Evolutionary conservation across 2,888 invertebrate species (phyloP).

Genomic region (Gerris lacustris): DNA sequence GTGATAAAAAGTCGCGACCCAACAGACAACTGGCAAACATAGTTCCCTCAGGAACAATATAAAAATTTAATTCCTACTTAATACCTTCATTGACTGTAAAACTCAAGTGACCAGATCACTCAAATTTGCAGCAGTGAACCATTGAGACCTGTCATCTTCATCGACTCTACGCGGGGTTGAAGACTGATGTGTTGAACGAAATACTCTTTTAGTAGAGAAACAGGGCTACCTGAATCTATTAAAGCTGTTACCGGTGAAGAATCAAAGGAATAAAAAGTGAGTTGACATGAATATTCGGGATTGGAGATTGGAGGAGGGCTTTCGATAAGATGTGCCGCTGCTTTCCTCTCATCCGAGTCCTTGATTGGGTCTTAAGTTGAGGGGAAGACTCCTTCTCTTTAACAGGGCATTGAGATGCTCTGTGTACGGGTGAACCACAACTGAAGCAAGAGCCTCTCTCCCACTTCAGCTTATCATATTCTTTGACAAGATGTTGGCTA

Average conservation of each 20-base stretch:
- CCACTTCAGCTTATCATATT: constrained; percentile 9
- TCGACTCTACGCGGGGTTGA: neutral
- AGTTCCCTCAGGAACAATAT: neutral
- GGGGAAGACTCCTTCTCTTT: neutral
- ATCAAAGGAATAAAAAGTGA: too few relatives aligned
- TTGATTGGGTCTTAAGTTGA: neutral
- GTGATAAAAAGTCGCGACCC: neutral
- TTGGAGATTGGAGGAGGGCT: neutral
- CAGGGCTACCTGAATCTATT: constrained; percentile 10
- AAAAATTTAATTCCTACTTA: neutral
- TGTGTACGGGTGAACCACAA: neutral
- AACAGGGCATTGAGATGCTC: neutral
- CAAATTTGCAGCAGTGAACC: neutral
- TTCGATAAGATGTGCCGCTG: neutral
- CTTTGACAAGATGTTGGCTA: too few relatives aligned
- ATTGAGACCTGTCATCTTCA: neutral
- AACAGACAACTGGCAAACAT: neutral
- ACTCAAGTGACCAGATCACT: neutral
- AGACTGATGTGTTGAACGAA: constrained; percentile 21
- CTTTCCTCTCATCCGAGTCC: neutral
- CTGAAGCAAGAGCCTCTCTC: neutral
- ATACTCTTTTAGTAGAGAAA: constrained; percentile 13
- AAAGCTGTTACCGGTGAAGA: neutral
- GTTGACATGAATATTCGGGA: too few relatives aligned
- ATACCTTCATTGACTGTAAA: neutral